Evolutionary conservation across 2,113 vertebrate genomes (phyloP), one percentile per base, ranked within the genome.

Genomic region (Ameiurus melas): DNA sequence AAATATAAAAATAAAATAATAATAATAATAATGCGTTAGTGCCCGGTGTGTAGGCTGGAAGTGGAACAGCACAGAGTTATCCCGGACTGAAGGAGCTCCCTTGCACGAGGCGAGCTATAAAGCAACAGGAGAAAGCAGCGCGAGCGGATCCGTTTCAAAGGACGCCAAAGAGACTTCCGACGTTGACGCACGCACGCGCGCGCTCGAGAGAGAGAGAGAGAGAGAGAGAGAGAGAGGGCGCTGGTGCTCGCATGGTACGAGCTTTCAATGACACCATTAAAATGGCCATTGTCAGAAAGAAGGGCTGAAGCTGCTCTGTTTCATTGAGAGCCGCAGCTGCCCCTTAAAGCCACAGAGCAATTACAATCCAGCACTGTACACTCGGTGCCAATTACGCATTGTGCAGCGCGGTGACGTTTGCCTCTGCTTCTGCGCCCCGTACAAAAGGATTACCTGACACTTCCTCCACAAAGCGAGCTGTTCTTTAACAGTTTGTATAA

Each of bases 231-330:
- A 73, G 51, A 64, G 64, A 33, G 25, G 97, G 96, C 94, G 97
- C 96, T 97, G 96, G 94, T 96, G 95, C 96, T 96, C 96, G 96
- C 97, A 94, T 98, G 97, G 97, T 98, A 98, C 97, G 97, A 96
- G 96, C 96, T 97, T 96, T 98, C 97, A 98, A 97, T 97, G 97
- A 96, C 97, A 96, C 96, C 96, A 98, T 97, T 86, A 86, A 97
- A 97, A 98, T 97, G 96, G 95, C 96, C 96, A 98, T 99, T 99
- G 97, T 98, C 95, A 96, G 94, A 96, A 62, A 94, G 96, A 95
- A 96, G 96, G 97, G 96, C 97, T 97, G 97, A 97, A 97, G 97
- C 97, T 97, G 96, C 95, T 95, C 96, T 96, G 96, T 96, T 95
- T 97, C 95, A 93, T 90, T 95, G 95, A 94, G 96, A 94, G 94